phyloP scores from a whole-genome alignment of 1,140 invertebrate species.

The Epicauta chinensis region DNA sequence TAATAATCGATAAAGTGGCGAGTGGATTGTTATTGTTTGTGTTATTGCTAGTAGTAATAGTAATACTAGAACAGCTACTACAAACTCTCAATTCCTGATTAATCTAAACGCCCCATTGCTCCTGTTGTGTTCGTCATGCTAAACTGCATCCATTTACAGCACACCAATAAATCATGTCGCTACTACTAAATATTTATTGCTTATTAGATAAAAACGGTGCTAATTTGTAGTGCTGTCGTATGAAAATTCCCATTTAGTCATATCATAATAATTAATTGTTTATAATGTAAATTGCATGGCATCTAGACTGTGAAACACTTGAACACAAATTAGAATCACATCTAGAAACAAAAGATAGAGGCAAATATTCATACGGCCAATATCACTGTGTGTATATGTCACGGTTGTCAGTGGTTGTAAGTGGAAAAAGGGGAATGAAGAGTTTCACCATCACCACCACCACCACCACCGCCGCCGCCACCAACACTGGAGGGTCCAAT shows the following conservation, averaged over 20 bases:
- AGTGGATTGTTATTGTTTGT: conserved; percentile 1
- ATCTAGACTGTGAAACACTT: conserved; percentile 13
- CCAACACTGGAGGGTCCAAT: conserved; percentile 4
- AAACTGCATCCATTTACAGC: conserved; percentile 29
- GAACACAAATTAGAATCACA: conserved; percentile 23
- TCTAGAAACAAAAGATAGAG: conserved; percentile 22
- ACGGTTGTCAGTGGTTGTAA: conserved; percentile 19
- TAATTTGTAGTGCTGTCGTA: conserved; percentile 24
- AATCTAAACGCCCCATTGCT: conserved; percentile 46
- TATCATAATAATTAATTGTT: too few relatives aligned
- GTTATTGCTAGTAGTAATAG: background rate
- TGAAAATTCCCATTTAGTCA: too few relatives aligned
- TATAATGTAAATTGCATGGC: too few relatives aligned
- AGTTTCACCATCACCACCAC: background rate
- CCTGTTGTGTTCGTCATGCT: conserved; percentile 35
- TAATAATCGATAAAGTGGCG: too few relatives aligned
- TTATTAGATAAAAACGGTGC: conserved; percentile 33
- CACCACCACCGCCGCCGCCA: too few relatives aligned
- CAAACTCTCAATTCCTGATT: conserved; percentile 22
- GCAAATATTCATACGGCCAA: conserved; percentile 26
- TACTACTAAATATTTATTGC: conserved; percentile 25
- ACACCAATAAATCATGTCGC: conserved; percentile 15
- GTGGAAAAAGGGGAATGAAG: background rate
- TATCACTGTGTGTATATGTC: conserved; percentile 22
- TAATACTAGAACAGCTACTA: background rate